A percentile compares a stretch with the other conserved stretches of the same genome.
Evolutionary conservation across 2,797 vertebrate species (phyloP).

Genomic region (Notoglanidium macrostoma): DNA sequence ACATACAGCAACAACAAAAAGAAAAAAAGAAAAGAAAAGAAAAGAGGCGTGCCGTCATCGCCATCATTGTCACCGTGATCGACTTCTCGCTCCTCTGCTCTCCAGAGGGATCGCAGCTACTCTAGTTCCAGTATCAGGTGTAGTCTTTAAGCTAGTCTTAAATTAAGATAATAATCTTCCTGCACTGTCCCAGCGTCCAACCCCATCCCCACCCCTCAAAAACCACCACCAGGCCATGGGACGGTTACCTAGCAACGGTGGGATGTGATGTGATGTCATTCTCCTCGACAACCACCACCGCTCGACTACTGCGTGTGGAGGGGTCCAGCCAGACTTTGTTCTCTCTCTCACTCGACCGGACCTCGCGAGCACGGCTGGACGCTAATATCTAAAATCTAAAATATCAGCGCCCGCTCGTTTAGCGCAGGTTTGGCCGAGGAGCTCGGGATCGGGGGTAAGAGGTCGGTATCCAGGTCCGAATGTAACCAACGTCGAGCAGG

Average conservation of each 20-base stretch:
- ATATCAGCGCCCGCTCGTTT: neutral
- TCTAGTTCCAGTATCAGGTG: conserved; percentile 56
- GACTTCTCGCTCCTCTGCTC: conserved; percentile 60
- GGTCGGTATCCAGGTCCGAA: neutral
- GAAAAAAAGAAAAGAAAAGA: neutral
- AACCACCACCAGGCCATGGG: conserved; percentile 36
- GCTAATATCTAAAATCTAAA: too few species aligned
- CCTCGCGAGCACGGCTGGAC: neutral
- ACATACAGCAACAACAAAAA: conserved; percentile 8
- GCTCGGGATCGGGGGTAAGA: neutral
- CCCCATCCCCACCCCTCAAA: neutral
- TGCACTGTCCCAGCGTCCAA: conserved; percentile 44
- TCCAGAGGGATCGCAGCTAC: conserved; percentile 59
- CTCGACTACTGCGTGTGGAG: conserved; percentile 20
- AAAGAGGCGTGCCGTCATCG: conserved; percentile 13
- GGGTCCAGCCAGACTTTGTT: neutral
- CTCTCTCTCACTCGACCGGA: neutral
- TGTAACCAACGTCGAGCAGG: neutral
- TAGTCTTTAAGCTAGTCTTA: conserved; percentile 56
- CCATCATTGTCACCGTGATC: conserved; percentile 42
- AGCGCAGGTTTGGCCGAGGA: neutral
- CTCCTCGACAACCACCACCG: conserved; percentile 29
- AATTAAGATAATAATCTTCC: conserved; percentile 54
- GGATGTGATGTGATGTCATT: conserved; percentile 44
- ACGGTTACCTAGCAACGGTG: conserved; percentile 50